Percentiles rank a stretch among this genome's conserved stretches.
Evolutionary conservation across 2,113 vertebrate species (phyloP).

Genomic region (Mormyrus iriodes): DNA sequence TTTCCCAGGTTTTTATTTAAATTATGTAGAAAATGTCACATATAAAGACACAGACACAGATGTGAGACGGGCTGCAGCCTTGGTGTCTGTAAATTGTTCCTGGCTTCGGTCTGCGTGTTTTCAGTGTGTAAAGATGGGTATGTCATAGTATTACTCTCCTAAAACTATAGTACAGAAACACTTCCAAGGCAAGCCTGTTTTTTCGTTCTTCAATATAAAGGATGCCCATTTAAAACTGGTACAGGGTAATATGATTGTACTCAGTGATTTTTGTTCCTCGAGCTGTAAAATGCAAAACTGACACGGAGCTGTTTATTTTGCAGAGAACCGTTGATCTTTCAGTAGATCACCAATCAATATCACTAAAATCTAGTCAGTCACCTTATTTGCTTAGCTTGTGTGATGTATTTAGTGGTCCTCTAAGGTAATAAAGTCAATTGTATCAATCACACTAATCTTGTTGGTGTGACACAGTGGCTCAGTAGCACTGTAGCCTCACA

Average conservation of each 20-base stretch:
- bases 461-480: neutral
- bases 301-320: neutral
- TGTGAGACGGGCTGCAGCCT: neutral
- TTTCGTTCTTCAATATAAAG: too few relatives aligned
- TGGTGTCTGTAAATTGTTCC: neutral
- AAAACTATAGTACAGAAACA: neutral
- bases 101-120: neutral
- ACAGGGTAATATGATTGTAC: neutral
- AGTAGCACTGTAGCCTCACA: neutral
- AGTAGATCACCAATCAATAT: neutral
- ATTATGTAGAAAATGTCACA: neutral
- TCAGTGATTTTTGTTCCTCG: neutral
- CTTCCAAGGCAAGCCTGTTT: neutral
- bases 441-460: slow-evolving; percentile 3
- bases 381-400: neutral
- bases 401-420: neutral
- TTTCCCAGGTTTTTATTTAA: neutral
- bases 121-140: neutral
- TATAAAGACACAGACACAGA: neutral
- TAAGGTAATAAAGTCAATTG: neutral
- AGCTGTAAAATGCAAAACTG: neutral
- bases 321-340: neutral
- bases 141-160: neutral
- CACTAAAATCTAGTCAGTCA: neutral
- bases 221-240: neutral